phyloP scores from a whole-genome alignment of 1,140 invertebrate genomes.

The Bombus sylvicola region DNA sequence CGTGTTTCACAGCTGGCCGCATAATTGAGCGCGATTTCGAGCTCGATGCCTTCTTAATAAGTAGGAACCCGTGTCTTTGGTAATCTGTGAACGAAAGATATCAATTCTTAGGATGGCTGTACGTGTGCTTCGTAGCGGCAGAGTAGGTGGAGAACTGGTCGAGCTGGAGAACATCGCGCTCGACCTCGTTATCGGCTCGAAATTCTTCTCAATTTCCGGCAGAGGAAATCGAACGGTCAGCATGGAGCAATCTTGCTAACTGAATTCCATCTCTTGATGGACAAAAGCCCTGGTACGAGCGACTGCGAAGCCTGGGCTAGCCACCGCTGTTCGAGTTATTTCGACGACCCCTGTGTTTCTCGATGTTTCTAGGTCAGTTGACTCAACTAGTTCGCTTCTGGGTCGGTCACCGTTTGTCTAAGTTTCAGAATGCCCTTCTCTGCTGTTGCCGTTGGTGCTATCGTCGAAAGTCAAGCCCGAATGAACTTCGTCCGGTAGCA shows the following conservation, averaged over 20 bases:
- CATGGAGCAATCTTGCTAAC: constrained; percentile 58
- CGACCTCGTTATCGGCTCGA: constrained; percentile 43
- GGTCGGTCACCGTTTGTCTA: constrained; percentile 59
- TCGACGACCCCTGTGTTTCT: constrained; percentile 43
- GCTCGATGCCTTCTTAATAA: not conserved
- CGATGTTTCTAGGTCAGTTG: constrained; percentile 65
- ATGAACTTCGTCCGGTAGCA: constrained; percentile 49
- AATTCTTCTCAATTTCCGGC: constrained; percentile 55
- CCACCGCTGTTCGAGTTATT: constrained; percentile 19
- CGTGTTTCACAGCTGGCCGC: not conserved
- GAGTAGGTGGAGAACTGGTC: not conserved
- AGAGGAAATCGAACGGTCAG: constrained; percentile 58
- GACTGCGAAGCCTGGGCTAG: not conserved
- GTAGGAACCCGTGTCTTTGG: not conserved
- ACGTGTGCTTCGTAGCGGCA: no score
- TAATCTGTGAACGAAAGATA: constrained; percentile 13
- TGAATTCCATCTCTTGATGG: constrained; percentile 63
- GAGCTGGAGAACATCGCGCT: not conserved
- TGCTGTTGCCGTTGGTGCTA: not conserved
- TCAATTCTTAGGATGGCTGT: not conserved
- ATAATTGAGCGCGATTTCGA: not conserved
- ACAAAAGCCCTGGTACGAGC: constrained; percentile 36
- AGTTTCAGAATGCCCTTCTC: constrained; percentile 47
- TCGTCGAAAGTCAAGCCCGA: constrained; percentile 66
- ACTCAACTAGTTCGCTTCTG: constrained; percentile 52